Evolutionary conservation across 2,797 vertebrate genomes (phyloP).

Genomic region (Enteromius unitaeniatus): DNA sequence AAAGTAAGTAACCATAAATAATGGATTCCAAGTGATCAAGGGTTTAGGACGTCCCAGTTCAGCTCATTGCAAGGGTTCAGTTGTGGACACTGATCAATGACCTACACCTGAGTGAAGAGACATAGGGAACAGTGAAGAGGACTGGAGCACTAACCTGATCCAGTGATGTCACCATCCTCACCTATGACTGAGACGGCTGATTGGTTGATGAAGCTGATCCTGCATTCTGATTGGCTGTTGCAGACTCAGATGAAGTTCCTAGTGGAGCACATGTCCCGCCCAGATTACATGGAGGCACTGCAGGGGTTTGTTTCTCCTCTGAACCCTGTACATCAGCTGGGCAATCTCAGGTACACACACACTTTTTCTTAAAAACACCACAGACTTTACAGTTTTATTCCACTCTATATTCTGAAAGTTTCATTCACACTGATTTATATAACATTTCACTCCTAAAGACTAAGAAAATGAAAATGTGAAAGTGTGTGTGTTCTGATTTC

Average conservation of each 20-base stretch:
- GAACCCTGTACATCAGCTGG: constrained; percentile 82
- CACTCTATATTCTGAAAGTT: too few relatives aligned
- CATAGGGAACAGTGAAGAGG: too few relatives aligned
- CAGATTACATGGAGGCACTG: constrained; percentile 83
- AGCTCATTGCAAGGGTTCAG: too few relatives aligned
- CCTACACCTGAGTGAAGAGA: too few relatives aligned
- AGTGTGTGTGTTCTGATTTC: neutral
- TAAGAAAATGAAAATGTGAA: too few relatives aligned
- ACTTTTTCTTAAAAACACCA: neutral
- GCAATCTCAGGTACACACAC: constrained; percentile 74
- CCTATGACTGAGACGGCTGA: constrained; percentile 12
- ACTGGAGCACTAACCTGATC: constrained; percentile 1
- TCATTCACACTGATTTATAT: too few relatives aligned
- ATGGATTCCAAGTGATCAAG: too few relatives aligned
- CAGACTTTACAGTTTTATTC: too few relatives aligned
- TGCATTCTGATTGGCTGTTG: constrained; percentile 61
- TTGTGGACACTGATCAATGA: too few relatives aligned
- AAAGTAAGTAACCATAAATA: too few relatives aligned
- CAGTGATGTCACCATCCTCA: neutral
- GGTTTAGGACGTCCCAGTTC: too few relatives aligned
- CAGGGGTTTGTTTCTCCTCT: constrained; percentile 82
- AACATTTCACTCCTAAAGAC: too few relatives aligned
- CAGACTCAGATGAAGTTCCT: constrained; percentile 85
- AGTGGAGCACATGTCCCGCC: constrained; percentile 84
- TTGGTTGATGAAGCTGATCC: constrained; percentile 25